A percentile compares a stretch with the other conserved stretches of the same genome.
Conservation (phyloP, 2,113 vertebrate genomes). For the Cinclus mexicanus region DNA sequence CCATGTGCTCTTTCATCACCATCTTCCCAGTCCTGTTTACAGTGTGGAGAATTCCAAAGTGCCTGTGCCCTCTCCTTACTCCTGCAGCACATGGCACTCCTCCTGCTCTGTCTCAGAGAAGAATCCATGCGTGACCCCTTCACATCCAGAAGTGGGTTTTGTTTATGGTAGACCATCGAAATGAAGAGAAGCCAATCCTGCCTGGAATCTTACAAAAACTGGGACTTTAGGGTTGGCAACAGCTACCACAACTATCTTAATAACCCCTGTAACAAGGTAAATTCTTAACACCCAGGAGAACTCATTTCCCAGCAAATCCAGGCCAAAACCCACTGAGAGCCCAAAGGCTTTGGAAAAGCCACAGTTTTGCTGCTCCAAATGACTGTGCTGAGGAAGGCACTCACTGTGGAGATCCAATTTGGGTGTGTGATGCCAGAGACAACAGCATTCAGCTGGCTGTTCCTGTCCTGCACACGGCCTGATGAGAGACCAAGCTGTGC, state of each 20-base stretch:
- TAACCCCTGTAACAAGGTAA: not conserved
- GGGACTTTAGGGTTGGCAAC: not conserved
- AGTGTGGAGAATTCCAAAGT: fast-evolving
- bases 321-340: not conserved
- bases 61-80: not conserved
- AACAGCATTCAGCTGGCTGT: fast-evolving
- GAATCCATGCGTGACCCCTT: not conserved
- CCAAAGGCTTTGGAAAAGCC: not conserved
- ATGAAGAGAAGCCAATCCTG: not conserved
- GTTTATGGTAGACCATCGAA: fast-evolving
- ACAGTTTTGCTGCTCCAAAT: not conserved
- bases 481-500: not conserved
- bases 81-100: fast-evolving
- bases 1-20: not conserved
- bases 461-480: not conserved
- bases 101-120: not conserved
- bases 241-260: fast-evolving
- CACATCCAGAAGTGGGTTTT: not conserved
- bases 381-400: fast-evolving
- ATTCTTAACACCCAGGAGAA: not conserved
- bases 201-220: not conserved
- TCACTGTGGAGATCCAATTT: not conserved
- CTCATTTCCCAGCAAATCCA: not conserved
- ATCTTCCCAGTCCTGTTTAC: not conserved
- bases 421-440: fast-evolving